A percentile compares a stretch with the other conserved stretches of the same genome.
Conservation (phyloP, 2,113 vertebrate genomes). For the Oryzias melastigma region DNA sequence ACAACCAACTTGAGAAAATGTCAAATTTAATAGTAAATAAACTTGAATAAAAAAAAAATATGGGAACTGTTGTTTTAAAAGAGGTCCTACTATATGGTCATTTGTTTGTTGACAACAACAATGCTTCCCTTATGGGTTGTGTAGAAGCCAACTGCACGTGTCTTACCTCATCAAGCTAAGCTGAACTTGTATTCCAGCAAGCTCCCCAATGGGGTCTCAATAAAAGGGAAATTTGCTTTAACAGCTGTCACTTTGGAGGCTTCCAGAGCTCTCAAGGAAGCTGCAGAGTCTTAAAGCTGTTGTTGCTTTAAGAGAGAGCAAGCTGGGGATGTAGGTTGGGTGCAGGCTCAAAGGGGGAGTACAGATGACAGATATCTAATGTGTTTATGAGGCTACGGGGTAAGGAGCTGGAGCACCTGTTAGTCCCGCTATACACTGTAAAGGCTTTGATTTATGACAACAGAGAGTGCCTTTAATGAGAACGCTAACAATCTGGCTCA, state of each 20-base stretch:
- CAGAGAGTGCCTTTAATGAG: slow-evolving; percentile 74
- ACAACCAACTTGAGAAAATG: slow-evolving; percentile 32
- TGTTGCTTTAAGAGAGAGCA: slow-evolving; percentile 59
- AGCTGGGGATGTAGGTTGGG: slow-evolving; percentile 36
- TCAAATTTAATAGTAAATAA: slow-evolving; percentile 22
- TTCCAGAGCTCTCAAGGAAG: slow-evolving; percentile 64
- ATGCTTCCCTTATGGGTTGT: slow-evolving; percentile 49
- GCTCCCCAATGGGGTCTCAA: slow-evolving; percentile 56
- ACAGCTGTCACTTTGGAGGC: slow-evolving; percentile 70
- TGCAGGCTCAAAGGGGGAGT: slow-evolving; percentile 2
- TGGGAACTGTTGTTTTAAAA: slow-evolving; percentile 45
- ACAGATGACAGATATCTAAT: slow-evolving; percentile 57
- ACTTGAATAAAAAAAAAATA: slow-evolving; percentile 22
- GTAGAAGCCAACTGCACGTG: slow-evolving; percentile 56
- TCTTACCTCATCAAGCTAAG: slow-evolving; percentile 64
- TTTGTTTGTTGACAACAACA: slow-evolving; percentile 29
- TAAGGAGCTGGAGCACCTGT: slow-evolving; percentile 60
- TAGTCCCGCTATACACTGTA: slow-evolving; percentile 63
- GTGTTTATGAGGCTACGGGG: slow-evolving; percentile 65
- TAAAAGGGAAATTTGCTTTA: slow-evolving; percentile 69
- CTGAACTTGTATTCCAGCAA: slow-evolving; percentile 62
- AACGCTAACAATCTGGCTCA: slow-evolving; percentile 73
- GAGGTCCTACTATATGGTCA: slow-evolving; percentile 14
- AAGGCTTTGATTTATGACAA: slow-evolving; percentile 76
- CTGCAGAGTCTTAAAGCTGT: slow-evolving; percentile 58